phyloP scores from a whole-genome alignment of 2,113 vertebrate genomes.

The Chiloscyllium plagiosum region DNA sequence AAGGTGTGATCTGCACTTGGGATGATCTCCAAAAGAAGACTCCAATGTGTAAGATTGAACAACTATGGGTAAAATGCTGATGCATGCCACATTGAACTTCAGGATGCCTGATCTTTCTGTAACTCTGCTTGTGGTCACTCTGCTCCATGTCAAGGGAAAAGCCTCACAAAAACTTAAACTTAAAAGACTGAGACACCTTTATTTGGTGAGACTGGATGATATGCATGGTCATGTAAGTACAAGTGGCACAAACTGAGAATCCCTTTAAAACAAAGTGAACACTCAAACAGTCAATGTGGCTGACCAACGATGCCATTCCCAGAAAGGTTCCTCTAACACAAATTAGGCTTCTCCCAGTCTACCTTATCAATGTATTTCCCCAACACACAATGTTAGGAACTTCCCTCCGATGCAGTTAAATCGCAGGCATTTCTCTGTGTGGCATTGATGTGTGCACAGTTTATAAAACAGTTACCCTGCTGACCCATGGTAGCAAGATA shows the following conservation, averaged over 20 bases:
- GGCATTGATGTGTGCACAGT: not conserved
- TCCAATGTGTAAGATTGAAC: not conserved
- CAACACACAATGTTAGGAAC: not conserved
- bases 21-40: not conserved
- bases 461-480: not conserved
- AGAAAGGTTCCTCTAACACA: not conserved
- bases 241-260: not conserved
- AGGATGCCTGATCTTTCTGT: not conserved
- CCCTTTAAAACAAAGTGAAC: not conserved
- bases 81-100: not conserved
- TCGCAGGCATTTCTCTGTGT: not conserved
- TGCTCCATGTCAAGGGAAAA: not conserved
- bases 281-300: not conserved
- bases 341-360: not conserved
- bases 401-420: not conserved
- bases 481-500: not conserved
- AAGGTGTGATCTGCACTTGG: not conserved
- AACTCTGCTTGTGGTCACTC: not conserved
- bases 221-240: not conserved
- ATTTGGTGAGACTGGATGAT: not conserved
- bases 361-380: not conserved
- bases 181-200: not conserved
- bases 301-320: not conserved
- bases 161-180: not conserved
- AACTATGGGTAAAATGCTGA: not conserved